Evolutionary conservation across 2,888 invertebrate genomes (phyloP).

Genomic region (Pachycephus smyrnensis): DNA sequence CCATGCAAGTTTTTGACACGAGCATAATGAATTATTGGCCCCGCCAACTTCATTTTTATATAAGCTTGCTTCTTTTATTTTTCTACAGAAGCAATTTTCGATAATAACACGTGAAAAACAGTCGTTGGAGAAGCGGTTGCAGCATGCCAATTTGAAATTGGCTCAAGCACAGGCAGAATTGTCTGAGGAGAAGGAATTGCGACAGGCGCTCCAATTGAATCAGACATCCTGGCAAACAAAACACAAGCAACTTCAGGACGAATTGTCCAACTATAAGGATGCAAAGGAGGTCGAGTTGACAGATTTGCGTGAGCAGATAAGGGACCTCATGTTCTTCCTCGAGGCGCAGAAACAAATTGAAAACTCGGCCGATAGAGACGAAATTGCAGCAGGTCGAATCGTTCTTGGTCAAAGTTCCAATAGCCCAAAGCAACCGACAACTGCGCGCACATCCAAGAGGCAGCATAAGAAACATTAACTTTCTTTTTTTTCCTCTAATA

Average conservation of each 20-base stretch:
- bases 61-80: not conserved
- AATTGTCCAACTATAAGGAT: conserved; percentile 61
- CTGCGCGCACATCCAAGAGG: not conserved
- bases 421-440: conserved; percentile 25
- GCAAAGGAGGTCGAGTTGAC: conserved; percentile 75
- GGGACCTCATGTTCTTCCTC: conserved; percentile 97
- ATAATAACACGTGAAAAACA: conserved; percentile 76
- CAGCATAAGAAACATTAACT: conserved; percentile 19
- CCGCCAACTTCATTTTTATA: conserved; percentile 3
- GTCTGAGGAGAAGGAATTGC: conserved; percentile 87
- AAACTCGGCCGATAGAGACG: conserved; percentile 70
- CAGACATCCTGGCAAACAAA: conserved; percentile 80
- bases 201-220: conserved; percentile 81
- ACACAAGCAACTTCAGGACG: conserved; percentile 55
- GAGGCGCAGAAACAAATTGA: conserved; percentile 83
- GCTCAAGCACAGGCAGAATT: conserved; percentile 77
- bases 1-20: not conserved
- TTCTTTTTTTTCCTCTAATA: too few relatives aligned
- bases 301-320: conserved; percentile 91
- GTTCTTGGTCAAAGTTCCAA: conserved; percentile 67
- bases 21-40: not conserved
- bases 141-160: conserved; percentile 75
- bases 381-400: conserved; percentile 74
- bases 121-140: conserved; percentile 77
- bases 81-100: conserved; percentile 69